These are phyloP conservation scores for Nomada ferruginata DNA, from an alignment of 2,888 invertebrate species.

Conservation along the genomic window DNA sequence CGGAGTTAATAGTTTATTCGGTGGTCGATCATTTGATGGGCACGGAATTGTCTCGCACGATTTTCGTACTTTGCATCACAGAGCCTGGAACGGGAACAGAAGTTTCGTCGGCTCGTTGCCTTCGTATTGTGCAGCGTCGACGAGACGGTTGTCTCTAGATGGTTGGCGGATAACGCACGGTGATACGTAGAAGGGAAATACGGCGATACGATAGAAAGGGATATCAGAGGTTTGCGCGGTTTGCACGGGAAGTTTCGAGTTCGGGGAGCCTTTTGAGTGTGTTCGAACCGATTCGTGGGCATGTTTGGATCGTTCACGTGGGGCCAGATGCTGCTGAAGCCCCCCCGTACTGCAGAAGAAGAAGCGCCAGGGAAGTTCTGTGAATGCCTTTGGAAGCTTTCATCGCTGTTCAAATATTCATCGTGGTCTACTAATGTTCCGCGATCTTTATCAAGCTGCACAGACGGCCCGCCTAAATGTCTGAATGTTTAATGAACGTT, in stretches of 20 bases:
- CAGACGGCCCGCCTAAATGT: not conserved
- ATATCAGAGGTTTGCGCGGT: not conserved
- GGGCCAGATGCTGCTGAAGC: conserved; percentile 12
- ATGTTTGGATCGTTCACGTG: conserved; percentile 9
- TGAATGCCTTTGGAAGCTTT: conserved; percentile 40
- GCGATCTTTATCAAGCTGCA: conserved; percentile 16
- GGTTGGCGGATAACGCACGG: not conserved
- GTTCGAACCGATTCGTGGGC: not conserved
- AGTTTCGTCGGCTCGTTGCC: not conserved
- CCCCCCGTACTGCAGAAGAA: not conserved
- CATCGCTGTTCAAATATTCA: conserved; percentile 48
- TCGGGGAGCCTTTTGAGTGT: not conserved
- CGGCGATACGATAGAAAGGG: not conserved
- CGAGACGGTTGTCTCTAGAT: not conserved
- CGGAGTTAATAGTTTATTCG: too few species aligned
- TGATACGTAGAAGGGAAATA: too few species aligned
- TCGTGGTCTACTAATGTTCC: conserved; percentile 37
- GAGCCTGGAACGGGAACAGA: too few species aligned
- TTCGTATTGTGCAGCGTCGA: not conserved
- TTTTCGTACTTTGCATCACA: too few species aligned
- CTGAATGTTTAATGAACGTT: conserved; percentile 31
- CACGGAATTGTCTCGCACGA: not conserved
- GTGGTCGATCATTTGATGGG: too few species aligned
- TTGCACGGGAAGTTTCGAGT: not conserved
- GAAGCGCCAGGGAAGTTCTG: not conserved